Conservation (phyloP, 64 coral and sea anemone species). For the Montipora efflorescens region DNA sequence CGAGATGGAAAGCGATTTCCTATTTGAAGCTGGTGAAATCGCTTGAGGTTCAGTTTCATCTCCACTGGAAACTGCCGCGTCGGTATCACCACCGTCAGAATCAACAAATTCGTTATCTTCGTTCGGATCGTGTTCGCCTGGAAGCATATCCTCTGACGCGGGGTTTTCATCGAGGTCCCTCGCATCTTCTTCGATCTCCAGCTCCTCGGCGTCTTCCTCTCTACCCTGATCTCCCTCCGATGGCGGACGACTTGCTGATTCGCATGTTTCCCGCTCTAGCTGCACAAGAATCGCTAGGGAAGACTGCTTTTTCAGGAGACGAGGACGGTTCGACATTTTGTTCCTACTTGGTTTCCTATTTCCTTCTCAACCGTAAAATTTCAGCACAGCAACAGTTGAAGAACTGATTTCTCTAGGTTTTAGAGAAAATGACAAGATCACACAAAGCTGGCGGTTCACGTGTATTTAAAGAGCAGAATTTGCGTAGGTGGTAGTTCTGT, state of each 20-base stretch:
- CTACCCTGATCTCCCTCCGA: slow-evolving; percentile 29
- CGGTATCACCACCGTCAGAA: slow-evolving; percentile 83
- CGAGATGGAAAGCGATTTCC: slow-evolving; percentile 16
- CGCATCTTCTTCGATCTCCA: not conserved
- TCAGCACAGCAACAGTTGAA: not conserved
- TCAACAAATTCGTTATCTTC: slow-evolving; percentile 47
- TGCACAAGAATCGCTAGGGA: slow-evolving; percentile 83
- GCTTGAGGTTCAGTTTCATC: slow-evolving; percentile 62
- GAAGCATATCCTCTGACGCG: not conserved
- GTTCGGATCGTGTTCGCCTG: not conserved
- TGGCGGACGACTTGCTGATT: slow-evolving; percentile 33
- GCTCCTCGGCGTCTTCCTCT: slow-evolving; percentile 8
- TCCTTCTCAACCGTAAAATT: not conserved
- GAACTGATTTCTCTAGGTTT: not conserved
- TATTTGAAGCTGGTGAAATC: slow-evolving; percentile 2
- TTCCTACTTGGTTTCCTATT: not conserved
- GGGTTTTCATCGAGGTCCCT: not conserved
- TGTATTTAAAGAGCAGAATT: not conserved
- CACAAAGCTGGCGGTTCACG: not conserved
- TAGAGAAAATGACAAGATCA: not conserved
- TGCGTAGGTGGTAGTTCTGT: slow-evolving; percentile 29
- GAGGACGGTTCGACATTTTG: slow-evolving; percentile 13
- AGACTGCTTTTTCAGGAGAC: slow-evolving; percentile 71
- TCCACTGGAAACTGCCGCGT: slow-evolving; percentile 63
- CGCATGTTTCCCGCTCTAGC: slow-evolving; percentile 71